A percentile compares a stretch with the other conserved stretches of the same genome.
These are phyloP conservation scores for Miniopterus natalensis DNA, from an alignment of 2,113 vertebrate genomes.

Conservation along the genomic window DNA sequence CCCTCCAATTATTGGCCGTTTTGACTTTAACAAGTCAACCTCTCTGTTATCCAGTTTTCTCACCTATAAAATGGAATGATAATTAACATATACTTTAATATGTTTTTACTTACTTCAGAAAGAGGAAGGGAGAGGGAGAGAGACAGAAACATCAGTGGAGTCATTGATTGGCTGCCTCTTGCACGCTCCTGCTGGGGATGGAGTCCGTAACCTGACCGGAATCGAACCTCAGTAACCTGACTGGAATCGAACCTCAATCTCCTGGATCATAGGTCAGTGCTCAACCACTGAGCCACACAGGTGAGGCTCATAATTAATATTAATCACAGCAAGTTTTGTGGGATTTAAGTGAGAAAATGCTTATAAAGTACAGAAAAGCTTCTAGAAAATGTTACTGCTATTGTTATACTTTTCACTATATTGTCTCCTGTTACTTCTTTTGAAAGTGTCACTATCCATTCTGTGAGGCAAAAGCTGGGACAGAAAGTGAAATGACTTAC, in stretches of 20 bases:
- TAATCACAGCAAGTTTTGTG: background rate
- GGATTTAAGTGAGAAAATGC: slow-evolving; percentile 47
- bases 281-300: too few species aligned
- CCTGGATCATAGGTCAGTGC: too few species aligned
- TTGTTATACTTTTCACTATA: background rate
- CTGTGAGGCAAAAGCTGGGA: background rate
- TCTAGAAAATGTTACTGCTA: background rate
- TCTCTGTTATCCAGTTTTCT: background rate
- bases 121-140: too few species aligned
- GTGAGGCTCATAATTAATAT: background rate
- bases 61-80: background rate
- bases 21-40: background rate
- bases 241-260: too few species aligned
- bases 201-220: too few species aligned
- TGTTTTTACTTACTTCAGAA: too few species aligned
- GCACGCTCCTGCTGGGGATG: too few species aligned
- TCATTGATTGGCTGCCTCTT: too few species aligned
- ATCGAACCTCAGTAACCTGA: too few species aligned
- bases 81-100: too few species aligned
- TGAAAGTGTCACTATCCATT: background rate
- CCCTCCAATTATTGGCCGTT: background rate
- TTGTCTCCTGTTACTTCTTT: slow-evolving; percentile 19
- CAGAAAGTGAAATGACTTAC: background rate
- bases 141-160: too few species aligned
- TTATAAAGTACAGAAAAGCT: background rate